Base-by-base conservation (phyloP, 2,888 invertebrate species). In the Parnassius apollo region DNA sequence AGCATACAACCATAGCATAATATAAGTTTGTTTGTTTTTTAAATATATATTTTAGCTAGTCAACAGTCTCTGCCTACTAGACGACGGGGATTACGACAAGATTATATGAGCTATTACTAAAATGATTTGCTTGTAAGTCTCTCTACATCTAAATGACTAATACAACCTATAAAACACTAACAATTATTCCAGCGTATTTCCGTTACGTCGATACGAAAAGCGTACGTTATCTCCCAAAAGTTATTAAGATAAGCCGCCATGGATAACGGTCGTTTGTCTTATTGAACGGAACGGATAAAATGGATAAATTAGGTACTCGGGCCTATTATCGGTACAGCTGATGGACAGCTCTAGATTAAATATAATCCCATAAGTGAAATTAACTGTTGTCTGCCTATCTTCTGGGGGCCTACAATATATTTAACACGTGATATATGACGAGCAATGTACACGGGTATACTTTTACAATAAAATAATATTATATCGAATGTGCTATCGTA, bases 161-260 rank as follows among this genome's bases (percentile, higher is more conserved):
- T 44, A 62, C n/a, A 49, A 49, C 49, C 12, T 48, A 54, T 44
- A 35, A 11, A 54, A 57, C 18, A 49, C 57, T 35, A 44, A 45
- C 53, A 64, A 60, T 60, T 22, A 64, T 54, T 57, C 42, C 56
- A 52, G 64, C 56, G 56, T 57, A 25, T 42, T 56, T 64, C 60
- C 53, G 52, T 57, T 49, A 57, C 60, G 49, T 9, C 49, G 49
- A 45, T 61, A 57, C 52, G 57, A 60, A 53, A 59, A 64, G 56
- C 60, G 64, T 54, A 75, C 75, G 78, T 82, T 89, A 91, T 88
- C 87, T 84, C 75, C 77, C 81, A 80, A 80, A 86, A 85, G 86
- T 84, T 90, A 89, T 90, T 88, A 86, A 89, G 91, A 90, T 91
- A 89, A 88, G 85, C 85, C 76, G 76, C 78, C 80, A 81, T 79